Evolutionary conservation across 1,140 invertebrate species (phyloP), one percentile per base, ranked within the genome.

Genomic region (Caenorhabditis elegans): DNA sequence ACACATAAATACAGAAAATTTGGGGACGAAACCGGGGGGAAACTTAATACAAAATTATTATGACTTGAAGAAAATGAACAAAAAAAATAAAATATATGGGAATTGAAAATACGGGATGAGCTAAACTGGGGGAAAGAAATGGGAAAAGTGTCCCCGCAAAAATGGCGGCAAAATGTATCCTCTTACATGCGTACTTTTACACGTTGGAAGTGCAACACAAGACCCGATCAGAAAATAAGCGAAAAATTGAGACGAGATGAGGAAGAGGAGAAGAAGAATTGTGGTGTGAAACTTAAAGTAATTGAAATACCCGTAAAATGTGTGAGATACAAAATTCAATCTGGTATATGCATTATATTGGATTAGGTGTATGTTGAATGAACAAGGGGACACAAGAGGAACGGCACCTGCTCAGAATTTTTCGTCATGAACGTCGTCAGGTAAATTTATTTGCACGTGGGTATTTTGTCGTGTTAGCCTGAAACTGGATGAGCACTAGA

Each of bases 111-210:
- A 11, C 15, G 31, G 8, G 60, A 70, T 70, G 60, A 70, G 34
- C 60, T 70, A 70, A 70, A 70, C 31, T 70, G 60, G 34, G 34
- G n/a, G 24, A 55, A 17, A 26, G 13, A 65, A 65, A 70, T 31
- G 11, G n/a, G 22, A 39, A 70, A 39, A 31, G 60, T 31, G 53
- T 60, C n/a, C 39, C 60, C 34, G 34, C n/a, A 39, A 70, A 70
- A 70, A 60, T 26, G 34, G 60, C 60, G 60, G 60, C 60, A 70
- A 70, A 70, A 70, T 39, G 34, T 70, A 70, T 70, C 60, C 60
- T 39, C 60, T 70, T 70, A 70, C 60, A 70, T 70, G 60, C 60
- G n/a, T 70, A 70, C 60, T 70, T 70, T 70, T 70, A 70, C 60
- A 70, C 60, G 60, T 70, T 70, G 34, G n/a, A 39, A 70, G 24